These are phyloP conservation scores for Melinaea menophilus DNA, from an alignment of 2,888 invertebrate species.

Conservation along the genomic window DNA sequence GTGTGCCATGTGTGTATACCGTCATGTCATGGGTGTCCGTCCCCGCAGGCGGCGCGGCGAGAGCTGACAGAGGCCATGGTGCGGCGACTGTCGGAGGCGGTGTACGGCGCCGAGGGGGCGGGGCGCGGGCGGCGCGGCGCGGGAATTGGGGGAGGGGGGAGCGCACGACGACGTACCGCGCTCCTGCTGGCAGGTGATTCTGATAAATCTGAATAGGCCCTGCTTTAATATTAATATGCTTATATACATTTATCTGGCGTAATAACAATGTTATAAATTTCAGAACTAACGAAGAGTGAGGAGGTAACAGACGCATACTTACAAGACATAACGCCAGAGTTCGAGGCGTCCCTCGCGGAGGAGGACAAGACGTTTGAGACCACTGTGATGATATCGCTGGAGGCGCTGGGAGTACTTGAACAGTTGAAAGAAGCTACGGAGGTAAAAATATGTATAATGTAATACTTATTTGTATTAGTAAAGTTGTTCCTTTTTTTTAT, in stretches of 20 bases:
- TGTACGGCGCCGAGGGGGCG: conserved; percentile 58
- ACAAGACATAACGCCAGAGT: conserved; percentile 71
- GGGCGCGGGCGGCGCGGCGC: conserved; percentile 50
- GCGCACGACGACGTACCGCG: conserved; percentile 59
- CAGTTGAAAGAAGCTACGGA: conserved; percentile 92
- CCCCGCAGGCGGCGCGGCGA: conserved; percentile 50
- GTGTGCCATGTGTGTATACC: neutral
- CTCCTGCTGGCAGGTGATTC: conserved; percentile 54
- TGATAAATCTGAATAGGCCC: too few relatives aligned
- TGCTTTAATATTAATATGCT: neutral
- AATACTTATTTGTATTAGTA: too few relatives aligned
- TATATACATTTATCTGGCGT: neutral
- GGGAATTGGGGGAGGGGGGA: conserved; percentile 51
- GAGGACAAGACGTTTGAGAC: conserved; percentile 70
- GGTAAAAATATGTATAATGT: conserved; percentile 54
- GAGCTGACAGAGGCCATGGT: conserved; percentile 61
- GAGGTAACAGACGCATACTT: conserved; percentile 68
- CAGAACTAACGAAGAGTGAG: conserved; percentile 65
- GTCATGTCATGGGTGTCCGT: too few relatives aligned
- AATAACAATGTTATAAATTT: conserved; percentile 7
- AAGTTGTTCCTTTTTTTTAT: too few relatives aligned
- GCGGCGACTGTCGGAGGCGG: conserved; percentile 56
- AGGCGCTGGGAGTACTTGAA: conserved; percentile 89
- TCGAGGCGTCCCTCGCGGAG: conserved; percentile 63
- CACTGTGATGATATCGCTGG: conserved; percentile 86